phyloP scores from a whole-genome alignment of 2,113 vertebrate genomes.

The Ptychochromis oligacanthus region DNA sequence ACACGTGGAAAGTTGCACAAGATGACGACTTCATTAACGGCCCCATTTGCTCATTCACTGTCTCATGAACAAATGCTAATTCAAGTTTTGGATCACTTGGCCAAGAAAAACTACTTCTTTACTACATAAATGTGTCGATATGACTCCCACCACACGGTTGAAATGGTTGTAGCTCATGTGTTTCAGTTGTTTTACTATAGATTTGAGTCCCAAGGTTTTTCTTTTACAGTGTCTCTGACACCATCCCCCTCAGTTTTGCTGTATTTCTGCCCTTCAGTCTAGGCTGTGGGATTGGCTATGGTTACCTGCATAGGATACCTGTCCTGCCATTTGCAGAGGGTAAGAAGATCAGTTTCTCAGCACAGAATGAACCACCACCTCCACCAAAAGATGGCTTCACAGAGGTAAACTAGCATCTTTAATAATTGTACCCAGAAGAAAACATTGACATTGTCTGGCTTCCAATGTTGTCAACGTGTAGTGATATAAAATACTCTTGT shows the following conservation, averaged over 20 bases:
- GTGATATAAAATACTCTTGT: background rate
- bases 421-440: background rate
- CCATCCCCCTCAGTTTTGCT: background rate
- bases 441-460: background rate
- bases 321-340: slow-evolving; percentile 87
- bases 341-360: slow-evolving; percentile 87
- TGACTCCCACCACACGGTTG: background rate
- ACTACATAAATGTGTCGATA: background rate
- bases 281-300: slow-evolving; percentile 96
- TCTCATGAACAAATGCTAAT: background rate
- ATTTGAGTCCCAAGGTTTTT: background rate
- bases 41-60: no score
- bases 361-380: slow-evolving; percentile 78
- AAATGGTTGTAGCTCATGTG: background rate
- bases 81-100: background rate
- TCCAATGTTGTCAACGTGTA: background rate
- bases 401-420: slow-evolving; percentile 80
- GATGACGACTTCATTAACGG: no score
- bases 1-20: no score
- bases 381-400: slow-evolving; percentile 92
- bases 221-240: background rate
- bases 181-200: background rate
- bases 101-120: background rate
- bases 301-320: slow-evolving; percentile 98
- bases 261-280: slow-evolving; percentile 79